Percentiles rank a stretch among this genome's conserved stretches.
Conservation (phyloP, 2,113 vertebrate species). For the Paraplagusia blochii region DNA sequence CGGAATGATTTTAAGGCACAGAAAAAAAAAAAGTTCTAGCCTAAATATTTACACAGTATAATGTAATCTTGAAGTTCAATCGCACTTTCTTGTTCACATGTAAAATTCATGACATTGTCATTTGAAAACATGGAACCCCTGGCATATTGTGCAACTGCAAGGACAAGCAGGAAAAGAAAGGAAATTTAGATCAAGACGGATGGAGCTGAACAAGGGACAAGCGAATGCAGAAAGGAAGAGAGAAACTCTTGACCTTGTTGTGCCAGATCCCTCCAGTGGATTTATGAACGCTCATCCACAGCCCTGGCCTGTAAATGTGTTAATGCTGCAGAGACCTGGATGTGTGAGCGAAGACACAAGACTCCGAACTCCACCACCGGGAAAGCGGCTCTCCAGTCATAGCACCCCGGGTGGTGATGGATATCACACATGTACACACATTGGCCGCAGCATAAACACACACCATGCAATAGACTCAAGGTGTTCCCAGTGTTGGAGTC, state of each 20-base stretch:
- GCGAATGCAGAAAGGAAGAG: slow-evolving; percentile 28
- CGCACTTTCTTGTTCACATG: too few relatives aligned
- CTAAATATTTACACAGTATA: too few relatives aligned
- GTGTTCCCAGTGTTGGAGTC: slow-evolving; percentile 6
- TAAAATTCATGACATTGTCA: not conserved
- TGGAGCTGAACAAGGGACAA: slow-evolving; percentile 15
- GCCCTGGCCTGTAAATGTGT: slow-evolving; percentile 56
- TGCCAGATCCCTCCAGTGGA: slow-evolving; percentile 28
- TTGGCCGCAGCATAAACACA: slow-evolving; percentile 27
- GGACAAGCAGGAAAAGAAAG: slow-evolving; percentile 16
- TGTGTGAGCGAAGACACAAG: slow-evolving; percentile 45
- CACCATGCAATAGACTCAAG: not conserved
- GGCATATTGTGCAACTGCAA: too few relatives aligned
- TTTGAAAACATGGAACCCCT: not conserved
- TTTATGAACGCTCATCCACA: slow-evolving; percentile 51
- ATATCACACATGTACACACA: slow-evolving; percentile 54
- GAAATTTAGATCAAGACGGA: slow-evolving; percentile 18
- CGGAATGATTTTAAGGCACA: too few relatives aligned
- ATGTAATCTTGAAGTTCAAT: too few relatives aligned
- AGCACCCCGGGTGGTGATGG: slow-evolving; percentile 48
- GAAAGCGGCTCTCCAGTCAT: slow-evolving; percentile 54
- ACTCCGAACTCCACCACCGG: slow-evolving; percentile 34
- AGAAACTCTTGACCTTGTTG: slow-evolving; percentile 19
- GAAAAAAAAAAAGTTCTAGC: too few relatives aligned
- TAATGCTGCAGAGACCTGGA: slow-evolving; percentile 49